Evolutionary conservation across 2,113 vertebrate species (phyloP).

Genomic region (Etia nguti): DNA sequence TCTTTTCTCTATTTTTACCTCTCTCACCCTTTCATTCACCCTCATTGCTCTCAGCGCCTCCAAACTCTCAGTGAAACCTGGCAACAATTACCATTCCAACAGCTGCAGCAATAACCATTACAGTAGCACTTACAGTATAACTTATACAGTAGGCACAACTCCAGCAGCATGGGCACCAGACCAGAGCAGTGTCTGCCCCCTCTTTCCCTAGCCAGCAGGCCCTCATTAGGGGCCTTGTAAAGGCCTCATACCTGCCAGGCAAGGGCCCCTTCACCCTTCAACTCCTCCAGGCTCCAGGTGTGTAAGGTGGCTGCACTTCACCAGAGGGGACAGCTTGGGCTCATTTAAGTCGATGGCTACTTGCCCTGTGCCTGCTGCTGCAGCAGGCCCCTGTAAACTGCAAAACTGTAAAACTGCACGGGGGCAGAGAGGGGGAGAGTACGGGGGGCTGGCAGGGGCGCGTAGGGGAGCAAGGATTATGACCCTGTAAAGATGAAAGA

Average conservation of each 20-base stretch:
- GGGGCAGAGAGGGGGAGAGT: constrained; percentile 17
- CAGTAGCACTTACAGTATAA: constrained; percentile 54
- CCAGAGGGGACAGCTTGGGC: constrained; percentile 65
- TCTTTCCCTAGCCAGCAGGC: constrained; percentile 56
- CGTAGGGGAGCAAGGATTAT: constrained; percentile 67
- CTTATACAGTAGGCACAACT: constrained; percentile 51
- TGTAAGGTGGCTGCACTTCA: constrained; percentile 66
- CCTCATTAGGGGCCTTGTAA: constrained; percentile 73
- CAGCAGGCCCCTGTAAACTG: constrained; percentile 50
- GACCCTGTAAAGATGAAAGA: constrained; percentile 81
- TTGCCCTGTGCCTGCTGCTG: constrained; percentile 55
- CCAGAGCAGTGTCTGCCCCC: constrained; percentile 49
- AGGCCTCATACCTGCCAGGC: constrained; percentile 67
- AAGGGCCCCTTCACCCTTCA: constrained; percentile 43
- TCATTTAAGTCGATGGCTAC: constrained; percentile 66
- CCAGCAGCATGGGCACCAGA: constrained; percentile 43
- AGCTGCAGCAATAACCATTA: constrained; percentile 57
- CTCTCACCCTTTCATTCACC: background rate
- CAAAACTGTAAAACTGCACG: constrained; percentile 49
- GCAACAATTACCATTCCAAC: constrained; percentile 61
- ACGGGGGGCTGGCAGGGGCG: constrained; percentile 8
- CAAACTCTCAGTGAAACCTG: constrained; percentile 54
- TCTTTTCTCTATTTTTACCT: background rate
- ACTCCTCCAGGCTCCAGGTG: constrained; percentile 69
- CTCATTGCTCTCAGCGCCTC: constrained; percentile 3